phyloP scores from a whole-genome alignment of 2,113 vertebrate species.

The Lynx canadensis region DNA sequence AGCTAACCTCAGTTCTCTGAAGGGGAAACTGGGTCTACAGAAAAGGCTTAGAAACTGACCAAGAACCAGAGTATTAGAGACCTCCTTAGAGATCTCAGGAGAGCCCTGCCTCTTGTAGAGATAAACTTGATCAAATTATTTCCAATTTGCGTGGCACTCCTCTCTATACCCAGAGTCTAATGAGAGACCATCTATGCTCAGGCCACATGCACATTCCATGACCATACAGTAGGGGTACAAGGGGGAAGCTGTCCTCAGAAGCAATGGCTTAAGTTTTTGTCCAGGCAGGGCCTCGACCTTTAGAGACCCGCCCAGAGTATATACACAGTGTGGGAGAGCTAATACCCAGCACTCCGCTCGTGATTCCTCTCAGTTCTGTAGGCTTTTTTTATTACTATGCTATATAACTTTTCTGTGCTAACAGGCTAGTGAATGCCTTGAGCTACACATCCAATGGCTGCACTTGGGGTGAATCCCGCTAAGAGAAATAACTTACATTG shows the following conservation, averaged over 20 bases:
- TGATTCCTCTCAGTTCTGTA: neutral
- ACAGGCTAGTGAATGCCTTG: neutral
- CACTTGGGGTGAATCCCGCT: neutral
- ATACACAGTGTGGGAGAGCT: rapidly evolving
- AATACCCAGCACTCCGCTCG: too few relatives aligned
- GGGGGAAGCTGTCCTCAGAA: neutral
- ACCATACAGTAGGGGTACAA: too few relatives aligned
- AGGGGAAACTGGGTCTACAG: neutral
- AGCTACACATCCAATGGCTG: neutral
- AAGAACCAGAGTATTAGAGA: neutral
- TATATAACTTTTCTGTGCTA: neutral
- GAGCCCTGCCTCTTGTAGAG: neutral
- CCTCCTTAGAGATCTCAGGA: neutral
- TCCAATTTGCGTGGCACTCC: neutral
- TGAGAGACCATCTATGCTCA: neutral
- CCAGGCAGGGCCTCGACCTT: neutral
- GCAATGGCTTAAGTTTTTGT: neutral
- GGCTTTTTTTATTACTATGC: neutral
- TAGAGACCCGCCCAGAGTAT: neutral
- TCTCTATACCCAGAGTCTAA: neutral
- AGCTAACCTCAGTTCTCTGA: neutral
- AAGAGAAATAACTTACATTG: neutral
- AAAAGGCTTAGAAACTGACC: neutral
- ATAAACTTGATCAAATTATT: neutral
- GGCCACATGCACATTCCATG: neutral